phyloP scores from a whole-genome alignment of 1,140 invertebrate genomes.

The Nomia melanderi region DNA sequence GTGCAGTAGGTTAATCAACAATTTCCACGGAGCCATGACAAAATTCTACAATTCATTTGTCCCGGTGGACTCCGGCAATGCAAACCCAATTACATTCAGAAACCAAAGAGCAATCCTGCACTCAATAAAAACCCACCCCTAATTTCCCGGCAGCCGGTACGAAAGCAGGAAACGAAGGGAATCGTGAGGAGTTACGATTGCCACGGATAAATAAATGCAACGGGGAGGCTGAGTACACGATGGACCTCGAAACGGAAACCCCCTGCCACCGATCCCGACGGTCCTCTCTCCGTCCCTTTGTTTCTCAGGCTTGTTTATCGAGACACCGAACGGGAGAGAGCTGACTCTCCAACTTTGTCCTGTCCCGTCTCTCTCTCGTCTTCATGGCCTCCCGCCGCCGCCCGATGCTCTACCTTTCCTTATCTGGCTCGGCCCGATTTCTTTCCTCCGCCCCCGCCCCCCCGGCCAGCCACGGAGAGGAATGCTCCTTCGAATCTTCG shows the following conservation, averaged over 20 bases:
- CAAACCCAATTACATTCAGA: too few relatives aligned
- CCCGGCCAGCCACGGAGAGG: not conserved
- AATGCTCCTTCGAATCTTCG: conserved; percentile 41
- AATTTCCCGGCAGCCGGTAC: too few relatives aligned
- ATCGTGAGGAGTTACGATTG: conserved; percentile 32
- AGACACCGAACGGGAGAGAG: conserved; percentile 18
- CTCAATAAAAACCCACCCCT: too few relatives aligned
- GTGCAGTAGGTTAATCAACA: too few relatives aligned
- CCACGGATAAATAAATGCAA: conserved; percentile 49
- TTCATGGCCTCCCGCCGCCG: not conserved
- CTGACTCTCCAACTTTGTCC: conserved; percentile 29
- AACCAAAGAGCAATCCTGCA: too few relatives aligned
- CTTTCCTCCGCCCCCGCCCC: not conserved
- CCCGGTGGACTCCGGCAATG: too few relatives aligned
- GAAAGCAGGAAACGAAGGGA: not conserved
- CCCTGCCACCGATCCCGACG: conserved; percentile 20
- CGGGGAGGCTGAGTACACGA: conserved; percentile 18
- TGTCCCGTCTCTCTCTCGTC: too few relatives aligned
- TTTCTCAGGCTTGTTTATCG: conserved; percentile 50
- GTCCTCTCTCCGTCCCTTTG: conserved; percentile 33
- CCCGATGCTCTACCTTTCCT: not conserved
- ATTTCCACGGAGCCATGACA: too few relatives aligned
- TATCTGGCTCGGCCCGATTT: conserved; percentile 4
- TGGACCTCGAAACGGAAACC: conserved; percentile 37
- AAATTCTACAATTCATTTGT: too few relatives aligned